A percentile compares a stretch with the other conserved stretches of the same genome.
Conservation (phyloP, 1,140 invertebrate genomes). For the Lepidurus couesii region DNA sequence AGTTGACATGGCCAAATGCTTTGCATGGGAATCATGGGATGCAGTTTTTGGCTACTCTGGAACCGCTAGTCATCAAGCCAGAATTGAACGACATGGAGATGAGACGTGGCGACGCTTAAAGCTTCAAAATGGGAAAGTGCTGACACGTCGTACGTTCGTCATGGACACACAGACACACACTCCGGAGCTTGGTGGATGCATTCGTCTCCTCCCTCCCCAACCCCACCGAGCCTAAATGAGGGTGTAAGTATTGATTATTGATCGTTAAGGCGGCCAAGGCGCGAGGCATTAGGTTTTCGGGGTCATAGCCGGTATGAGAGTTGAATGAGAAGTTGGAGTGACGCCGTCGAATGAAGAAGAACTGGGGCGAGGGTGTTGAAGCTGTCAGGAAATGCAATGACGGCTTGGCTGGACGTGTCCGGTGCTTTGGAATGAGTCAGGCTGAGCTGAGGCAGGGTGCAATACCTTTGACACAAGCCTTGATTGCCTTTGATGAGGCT, state of each 20-base stretch:
- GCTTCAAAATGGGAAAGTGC: conserved; percentile 3
- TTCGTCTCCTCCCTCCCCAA: background rate
- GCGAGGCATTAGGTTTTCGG: background rate
- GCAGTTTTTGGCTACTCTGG: background rate
- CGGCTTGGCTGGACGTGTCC: conserved; percentile 11
- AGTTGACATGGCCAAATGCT: conserved; percentile 6
- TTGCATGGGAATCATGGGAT: background rate
- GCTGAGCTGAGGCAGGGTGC: background rate
- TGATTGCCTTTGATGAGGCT: conserved; percentile 6
- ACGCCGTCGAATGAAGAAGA: background rate
- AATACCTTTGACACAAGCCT: conserved; percentile 22
- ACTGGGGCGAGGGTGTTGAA: background rate
- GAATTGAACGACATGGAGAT: conserved; percentile 7
- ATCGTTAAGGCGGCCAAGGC: background rate
- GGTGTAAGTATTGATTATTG: conserved; percentile 22
- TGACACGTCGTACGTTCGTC: background rate
- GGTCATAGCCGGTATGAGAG: background rate
- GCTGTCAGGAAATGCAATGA: conserved; percentile 18
- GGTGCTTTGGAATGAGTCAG: conserved; percentile 8
- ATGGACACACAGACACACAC: background rate
- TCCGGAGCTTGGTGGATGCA: background rate
- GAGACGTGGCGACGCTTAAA: conserved; percentile 4
- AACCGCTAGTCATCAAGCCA: conserved; percentile 15
- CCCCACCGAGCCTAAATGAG: background rate
- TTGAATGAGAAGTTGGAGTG: conserved; percentile 15